A percentile compares a stretch with the other conserved stretches of the same genome.
Conservation (phyloP, 2,888 invertebrate genomes). For the Pherbina coryleti region DNA sequence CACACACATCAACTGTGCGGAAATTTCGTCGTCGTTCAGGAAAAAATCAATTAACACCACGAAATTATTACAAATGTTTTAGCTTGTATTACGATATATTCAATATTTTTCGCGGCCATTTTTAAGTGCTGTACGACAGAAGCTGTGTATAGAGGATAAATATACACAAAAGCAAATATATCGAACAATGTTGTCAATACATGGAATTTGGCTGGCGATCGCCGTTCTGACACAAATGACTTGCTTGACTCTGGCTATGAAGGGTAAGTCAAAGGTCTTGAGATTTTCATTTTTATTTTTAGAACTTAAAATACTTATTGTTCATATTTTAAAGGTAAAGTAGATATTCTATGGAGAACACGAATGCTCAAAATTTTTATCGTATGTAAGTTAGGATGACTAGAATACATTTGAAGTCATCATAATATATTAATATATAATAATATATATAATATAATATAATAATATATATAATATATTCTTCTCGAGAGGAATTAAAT, state of each 20-base stretch:
- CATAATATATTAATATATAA: too few relatives aligned
- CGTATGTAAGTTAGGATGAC: too few relatives aligned
- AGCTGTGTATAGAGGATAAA: neutral
- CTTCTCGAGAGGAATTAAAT: too few relatives aligned
- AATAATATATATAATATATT: too few relatives aligned
- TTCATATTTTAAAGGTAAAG: too few relatives aligned
- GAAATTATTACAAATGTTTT: constrained; percentile 56
- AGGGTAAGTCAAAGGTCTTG: constrained; percentile 52
- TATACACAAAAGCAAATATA: neutral
- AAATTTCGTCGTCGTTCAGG: constrained; percentile 18
- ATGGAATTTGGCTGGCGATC: constrained; percentile 22
- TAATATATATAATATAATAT: too few relatives aligned
- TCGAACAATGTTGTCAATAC: constrained; percentile 12
- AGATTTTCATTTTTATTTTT: too few relatives aligned
- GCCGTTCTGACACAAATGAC: constrained; percentile 9
- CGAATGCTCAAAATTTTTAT: too few relatives aligned
- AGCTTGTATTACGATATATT: neutral
- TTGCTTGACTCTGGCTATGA: constrained; percentile 50
- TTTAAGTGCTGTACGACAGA: neutral
- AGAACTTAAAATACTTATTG: too few relatives aligned
- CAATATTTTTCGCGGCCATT: neutral
- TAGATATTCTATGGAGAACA: too few relatives aligned
- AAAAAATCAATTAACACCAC: constrained; percentile 63
- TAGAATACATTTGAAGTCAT: too few relatives aligned
- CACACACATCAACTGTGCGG: neutral